phyloP scores from a whole-genome alignment of 1,140 invertebrate genomes.

The Chionoecetes opilio region DNA sequence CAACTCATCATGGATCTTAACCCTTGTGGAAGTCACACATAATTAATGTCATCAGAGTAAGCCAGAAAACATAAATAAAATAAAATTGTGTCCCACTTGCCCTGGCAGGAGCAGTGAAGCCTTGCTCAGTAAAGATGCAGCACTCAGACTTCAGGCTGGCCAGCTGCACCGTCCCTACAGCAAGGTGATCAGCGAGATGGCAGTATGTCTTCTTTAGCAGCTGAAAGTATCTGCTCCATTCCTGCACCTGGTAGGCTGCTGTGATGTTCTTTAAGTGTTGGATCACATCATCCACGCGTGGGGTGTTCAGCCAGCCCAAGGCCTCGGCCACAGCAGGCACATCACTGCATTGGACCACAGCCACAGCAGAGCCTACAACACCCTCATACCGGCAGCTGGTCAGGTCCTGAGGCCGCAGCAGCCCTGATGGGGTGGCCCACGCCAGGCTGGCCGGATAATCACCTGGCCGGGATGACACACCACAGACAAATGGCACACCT shows the following conservation, averaged over 20 bases:
- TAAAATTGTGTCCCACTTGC: too few species aligned
- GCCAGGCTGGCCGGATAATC: conserved; percentile 5
- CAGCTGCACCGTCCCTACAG: not conserved
- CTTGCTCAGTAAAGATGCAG: conserved; percentile 57
- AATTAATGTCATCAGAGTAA: too few species aligned
- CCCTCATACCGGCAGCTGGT: conserved; percentile 32
- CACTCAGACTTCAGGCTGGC: not conserved
- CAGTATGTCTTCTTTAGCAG: conserved; percentile 33
- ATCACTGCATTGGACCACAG: not conserved
- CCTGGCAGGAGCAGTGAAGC: conserved; percentile 45
- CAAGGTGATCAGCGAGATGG: not conserved
- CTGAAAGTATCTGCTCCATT: not conserved
- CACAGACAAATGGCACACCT: conserved; percentile 44
- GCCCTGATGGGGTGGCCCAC: conserved; percentile 31
- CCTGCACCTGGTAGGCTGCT: not conserved
- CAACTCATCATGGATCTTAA: too few species aligned
- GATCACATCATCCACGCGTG: not conserved
- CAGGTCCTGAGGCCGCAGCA: not conserved
- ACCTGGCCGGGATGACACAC: not conserved
- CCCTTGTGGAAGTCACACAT: too few species aligned
- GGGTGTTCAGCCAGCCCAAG: conserved; percentile 47
- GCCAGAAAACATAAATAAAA: too few species aligned
- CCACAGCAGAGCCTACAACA: conserved; percentile 39
- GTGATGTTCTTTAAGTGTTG: conserved; percentile 46
- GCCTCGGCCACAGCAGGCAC: conserved; percentile 23